phyloP scores from a whole-genome alignment of 2,888 invertebrate species.

The Apamea epomidion region DNA sequence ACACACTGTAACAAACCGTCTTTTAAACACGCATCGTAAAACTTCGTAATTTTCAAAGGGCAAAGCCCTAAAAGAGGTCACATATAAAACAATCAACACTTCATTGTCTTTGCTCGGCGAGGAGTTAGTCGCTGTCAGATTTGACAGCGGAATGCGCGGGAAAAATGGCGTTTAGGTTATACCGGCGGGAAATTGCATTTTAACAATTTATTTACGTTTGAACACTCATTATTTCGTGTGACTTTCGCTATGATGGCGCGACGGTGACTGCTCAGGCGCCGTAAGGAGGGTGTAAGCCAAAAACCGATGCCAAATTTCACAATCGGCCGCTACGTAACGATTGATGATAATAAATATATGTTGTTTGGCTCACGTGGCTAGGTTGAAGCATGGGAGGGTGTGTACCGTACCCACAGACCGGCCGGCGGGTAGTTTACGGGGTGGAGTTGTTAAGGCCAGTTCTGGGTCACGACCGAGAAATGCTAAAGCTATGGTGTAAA shows the following conservation, averaged over 20 bases:
- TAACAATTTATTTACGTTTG: slow-evolving; percentile 59
- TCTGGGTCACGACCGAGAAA: slow-evolving; percentile 6
- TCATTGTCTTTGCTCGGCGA: slow-evolving; percentile 57
- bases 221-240: slow-evolving; percentile 49
- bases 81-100: slow-evolving; percentile 40
- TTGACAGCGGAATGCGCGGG: slow-evolving; percentile 71
- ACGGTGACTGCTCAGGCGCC: slow-evolving; percentile 73
- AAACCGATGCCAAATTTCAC: slow-evolving; percentile 86
- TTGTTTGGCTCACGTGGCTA: slow-evolving; percentile 40
- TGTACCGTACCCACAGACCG: slow-evolving; percentile 6
- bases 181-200: slow-evolving; percentile 79
- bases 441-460: not conserved
- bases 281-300: slow-evolving; percentile 74
- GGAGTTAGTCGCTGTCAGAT: slow-evolving; percentile 62
- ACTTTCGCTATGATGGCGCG: slow-evolving; percentile 66
- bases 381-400: slow-evolving; percentile 9
- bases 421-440: not conserved
- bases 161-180: slow-evolving; percentile 69
- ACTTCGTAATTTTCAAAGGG: slow-evolving; percentile 54
- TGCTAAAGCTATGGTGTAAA: not conserved
- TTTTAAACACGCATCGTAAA: slow-evolving; percentile 48
- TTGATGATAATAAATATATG: slow-evolving; percentile 26
- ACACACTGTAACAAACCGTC: slow-evolving; percentile 61
- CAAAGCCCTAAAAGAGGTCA: slow-evolving; percentile 54
- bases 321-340: slow-evolving; percentile 70